A percentile compares a stretch with the other conserved stretches of the same genome.
These are phyloP conservation scores for Sigmodon hispidus DNA, from an alignment of 2,113 vertebrate genomes.

Conservation along the genomic window DNA sequence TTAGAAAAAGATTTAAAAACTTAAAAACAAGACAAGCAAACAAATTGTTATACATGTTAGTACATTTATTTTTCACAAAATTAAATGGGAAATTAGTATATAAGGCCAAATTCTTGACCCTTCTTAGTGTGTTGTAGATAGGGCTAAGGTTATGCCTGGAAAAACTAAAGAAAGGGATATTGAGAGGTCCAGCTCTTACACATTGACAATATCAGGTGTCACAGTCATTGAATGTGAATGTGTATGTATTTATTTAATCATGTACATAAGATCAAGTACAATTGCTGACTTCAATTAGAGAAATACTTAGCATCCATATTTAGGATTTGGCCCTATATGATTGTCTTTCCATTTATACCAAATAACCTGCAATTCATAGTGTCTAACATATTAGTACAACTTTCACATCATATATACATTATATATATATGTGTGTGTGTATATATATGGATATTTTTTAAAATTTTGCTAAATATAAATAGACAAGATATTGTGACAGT, in stretches of 20 bases:
- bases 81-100: not conserved
- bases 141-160: accelerated
- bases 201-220: not conserved
- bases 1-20: not conserved
- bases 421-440: too few relatives aligned
- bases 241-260: not conserved
- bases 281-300: not conserved
- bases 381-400: not conserved
- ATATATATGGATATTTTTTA: too few relatives aligned
- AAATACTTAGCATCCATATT: not conserved
- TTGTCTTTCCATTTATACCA: not conserved
- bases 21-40: not conserved
- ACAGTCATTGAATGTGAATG: not conserved
- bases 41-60: not conserved
- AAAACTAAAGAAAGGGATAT: too few relatives aligned
- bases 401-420: too few relatives aligned
- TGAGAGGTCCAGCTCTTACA: not conserved
- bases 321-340: not conserved
- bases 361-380: not conserved
- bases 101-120: not conserved
- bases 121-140: not conserved
- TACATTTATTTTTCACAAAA: not conserved
- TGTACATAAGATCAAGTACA: not conserved
- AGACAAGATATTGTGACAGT: too few relatives aligned
- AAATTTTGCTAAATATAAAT: too few relatives aligned